These are phyloP conservation scores for Shinisaurus crocodilurus DNA, from an alignment of 2,113 vertebrate genomes.

Conservation along the genomic window DNA sequence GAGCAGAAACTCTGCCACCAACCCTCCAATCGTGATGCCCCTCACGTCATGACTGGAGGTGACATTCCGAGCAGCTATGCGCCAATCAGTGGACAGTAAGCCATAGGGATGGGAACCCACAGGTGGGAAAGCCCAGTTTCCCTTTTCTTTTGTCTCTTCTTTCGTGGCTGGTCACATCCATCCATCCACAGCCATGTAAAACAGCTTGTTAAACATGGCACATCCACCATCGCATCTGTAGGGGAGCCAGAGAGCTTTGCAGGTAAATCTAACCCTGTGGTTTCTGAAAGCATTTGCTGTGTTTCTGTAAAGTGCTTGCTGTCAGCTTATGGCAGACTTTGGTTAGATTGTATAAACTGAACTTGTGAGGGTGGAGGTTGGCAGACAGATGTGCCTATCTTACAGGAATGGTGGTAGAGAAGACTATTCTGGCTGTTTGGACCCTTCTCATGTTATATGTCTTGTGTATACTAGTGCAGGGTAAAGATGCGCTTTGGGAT, in stretches of 20 bases:
- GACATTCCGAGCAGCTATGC: neutral
- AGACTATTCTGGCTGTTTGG: neutral
- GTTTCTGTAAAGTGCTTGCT: neutral
- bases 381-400: too few species aligned
- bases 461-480: neutral
- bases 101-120: neutral
- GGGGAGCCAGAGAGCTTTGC: conserved; percentile 10
- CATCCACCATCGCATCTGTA: neutral
- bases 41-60: neutral
- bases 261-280: neutral
- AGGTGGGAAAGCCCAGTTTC: too few species aligned
- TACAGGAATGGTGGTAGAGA: neutral
- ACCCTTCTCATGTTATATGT: neutral
- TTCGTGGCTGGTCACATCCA: neutral
- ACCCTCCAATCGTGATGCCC: neutral
- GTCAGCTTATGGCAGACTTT: neutral
- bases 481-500: neutral
- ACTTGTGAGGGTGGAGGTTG: neutral
- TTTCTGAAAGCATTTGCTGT: neutral
- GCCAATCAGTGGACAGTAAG: neutral
- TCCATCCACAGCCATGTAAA: neutral
- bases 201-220: neutral
- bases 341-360: neutral
- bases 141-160: neutral
- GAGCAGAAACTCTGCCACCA: neutral